These are phyloP conservation scores for Linepithema humile DNA, from an alignment of 1,140 invertebrate species.

Conservation along the genomic window DNA sequence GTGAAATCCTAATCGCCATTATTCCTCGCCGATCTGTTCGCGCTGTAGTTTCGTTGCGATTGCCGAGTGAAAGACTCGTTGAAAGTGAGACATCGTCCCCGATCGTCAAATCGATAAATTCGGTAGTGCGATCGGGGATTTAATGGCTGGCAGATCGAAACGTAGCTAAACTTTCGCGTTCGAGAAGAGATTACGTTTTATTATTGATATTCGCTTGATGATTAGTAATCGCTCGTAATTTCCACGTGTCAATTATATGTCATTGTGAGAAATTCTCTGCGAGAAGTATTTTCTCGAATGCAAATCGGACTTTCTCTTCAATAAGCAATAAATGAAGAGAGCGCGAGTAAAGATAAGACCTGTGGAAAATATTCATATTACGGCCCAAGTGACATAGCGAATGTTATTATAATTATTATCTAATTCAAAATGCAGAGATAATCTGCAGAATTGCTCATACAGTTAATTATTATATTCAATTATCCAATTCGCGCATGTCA, in stretches of 20 bases:
- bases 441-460: too few species aligned
- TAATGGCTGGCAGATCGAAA: neutral
- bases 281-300: neutral
- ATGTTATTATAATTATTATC: too few species aligned
- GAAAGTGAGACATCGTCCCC: conserved; percentile 57
- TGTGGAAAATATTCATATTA: neutral
- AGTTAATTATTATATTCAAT: too few species aligned
- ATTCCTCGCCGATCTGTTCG: neutral
- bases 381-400: too few species aligned
- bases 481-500: neutral
- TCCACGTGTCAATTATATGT: neutral
- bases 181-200: neutral
- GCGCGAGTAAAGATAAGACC: neutral
- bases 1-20: neutral
- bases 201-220: neutral
- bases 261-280: conserved; percentile 23
- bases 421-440: too few species aligned
- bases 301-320: conserved; percentile 49
- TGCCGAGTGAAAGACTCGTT: conserved; percentile 53
- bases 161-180: conserved; percentile 54
- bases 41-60: neutral
- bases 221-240: conserved; percentile 27
- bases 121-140: conserved; percentile 35
- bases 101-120: conserved; percentile 35
- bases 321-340: neutral